Evolutionary conservation across 2,888 invertebrate genomes (phyloP).

Genomic region (Agrochola litura): DNA sequence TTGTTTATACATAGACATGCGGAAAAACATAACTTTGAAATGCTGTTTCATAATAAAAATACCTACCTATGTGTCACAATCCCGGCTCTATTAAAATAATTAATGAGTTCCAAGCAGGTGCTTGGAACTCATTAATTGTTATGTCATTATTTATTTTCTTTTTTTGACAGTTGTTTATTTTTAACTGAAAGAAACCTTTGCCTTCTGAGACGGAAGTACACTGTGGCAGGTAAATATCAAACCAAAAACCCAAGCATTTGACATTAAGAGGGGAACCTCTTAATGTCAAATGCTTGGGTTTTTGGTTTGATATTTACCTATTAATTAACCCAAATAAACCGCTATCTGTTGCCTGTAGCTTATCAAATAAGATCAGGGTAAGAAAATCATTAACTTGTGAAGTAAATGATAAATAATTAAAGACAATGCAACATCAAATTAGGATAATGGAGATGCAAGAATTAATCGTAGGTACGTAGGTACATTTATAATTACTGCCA

Average conservation of each 20-base stretch:
- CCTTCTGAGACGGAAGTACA: conserved; percentile 29
- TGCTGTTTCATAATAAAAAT: conserved; percentile 2
- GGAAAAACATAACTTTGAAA: not conserved
- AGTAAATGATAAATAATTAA: not conserved
- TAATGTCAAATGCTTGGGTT: conserved; percentile 31
- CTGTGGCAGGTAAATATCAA: too few relatives aligned
- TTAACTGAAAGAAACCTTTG: conserved; percentile 13
- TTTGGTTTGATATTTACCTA: conserved; percentile 24
- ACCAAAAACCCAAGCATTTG: too few relatives aligned
- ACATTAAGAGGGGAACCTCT: too few relatives aligned
- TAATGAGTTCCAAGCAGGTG: too few relatives aligned
- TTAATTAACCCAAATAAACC: conserved; percentile 9
- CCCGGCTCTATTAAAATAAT: not conserved
- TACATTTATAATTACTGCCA: not conserved
- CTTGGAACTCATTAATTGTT: too few relatives aligned
- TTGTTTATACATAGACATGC: not conserved
- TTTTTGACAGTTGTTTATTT: conserved; percentile 13
- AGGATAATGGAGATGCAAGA: not conserved
- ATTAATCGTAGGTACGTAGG: not conserved
- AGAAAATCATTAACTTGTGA: not conserved
- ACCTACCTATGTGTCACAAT: not conserved
- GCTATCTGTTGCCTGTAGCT: not conserved
- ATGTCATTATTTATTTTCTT: too few relatives aligned
- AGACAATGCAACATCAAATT: not conserved
- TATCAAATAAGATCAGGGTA: conserved; percentile 6